A percentile compares a stretch with the other conserved stretches of the same genome.
Evolutionary conservation across 2,888 invertebrate genomes (phyloP).

Genomic region (Troides aeacus): DNA sequence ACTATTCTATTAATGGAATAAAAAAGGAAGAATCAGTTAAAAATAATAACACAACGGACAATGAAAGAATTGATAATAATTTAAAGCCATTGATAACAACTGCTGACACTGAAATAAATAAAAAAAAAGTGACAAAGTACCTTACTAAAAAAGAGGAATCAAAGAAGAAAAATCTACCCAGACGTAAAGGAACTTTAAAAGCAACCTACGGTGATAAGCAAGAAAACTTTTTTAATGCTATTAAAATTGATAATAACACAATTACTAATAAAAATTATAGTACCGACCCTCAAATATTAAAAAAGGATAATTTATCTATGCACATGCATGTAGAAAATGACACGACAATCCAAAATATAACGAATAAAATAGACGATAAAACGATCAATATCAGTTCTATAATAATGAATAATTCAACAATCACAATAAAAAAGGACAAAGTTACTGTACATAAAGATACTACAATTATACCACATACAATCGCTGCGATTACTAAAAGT

Average conservation of each 20-base stretch:
- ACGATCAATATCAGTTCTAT: not conserved
- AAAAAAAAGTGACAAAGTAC: slow-evolving; percentile 57
- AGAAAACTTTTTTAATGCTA: slow-evolving; percentile 58
- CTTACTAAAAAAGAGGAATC: slow-evolving; percentile 55
- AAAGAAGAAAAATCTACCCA: slow-evolving; percentile 63
- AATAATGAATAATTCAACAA: slow-evolving; percentile 6
- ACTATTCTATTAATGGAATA: not conserved
- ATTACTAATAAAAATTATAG: slow-evolving; percentile 33
- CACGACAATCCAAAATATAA: slow-evolving; percentile 9
- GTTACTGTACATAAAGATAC: slow-evolving; percentile 36
- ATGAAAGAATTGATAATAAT: slow-evolving; percentile 53
- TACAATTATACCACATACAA: slow-evolving; percentile 49
- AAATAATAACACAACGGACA: slow-evolving; percentile 39
- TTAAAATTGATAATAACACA: slow-evolving; percentile 30
- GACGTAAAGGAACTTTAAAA: slow-evolving; percentile 73
- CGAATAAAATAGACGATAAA: not conserved
- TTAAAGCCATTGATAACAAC: slow-evolving; percentile 52
- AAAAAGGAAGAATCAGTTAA: slow-evolving; percentile 11
- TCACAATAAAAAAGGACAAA: slow-evolving; percentile 10
- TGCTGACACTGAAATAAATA: slow-evolving; percentile 55
- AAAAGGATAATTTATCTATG: not conserved
- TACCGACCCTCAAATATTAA: slow-evolving; percentile 12
- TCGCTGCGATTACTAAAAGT: slow-evolving; percentile 65
- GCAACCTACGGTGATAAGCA: slow-evolving; percentile 76
- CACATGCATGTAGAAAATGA: not conserved